Percentiles rank a stretch among this genome's conserved stretches.
Evolutionary conservation across 1,140 invertebrate genomes (phyloP).

Genomic region (Papilio glaucus): DNA sequence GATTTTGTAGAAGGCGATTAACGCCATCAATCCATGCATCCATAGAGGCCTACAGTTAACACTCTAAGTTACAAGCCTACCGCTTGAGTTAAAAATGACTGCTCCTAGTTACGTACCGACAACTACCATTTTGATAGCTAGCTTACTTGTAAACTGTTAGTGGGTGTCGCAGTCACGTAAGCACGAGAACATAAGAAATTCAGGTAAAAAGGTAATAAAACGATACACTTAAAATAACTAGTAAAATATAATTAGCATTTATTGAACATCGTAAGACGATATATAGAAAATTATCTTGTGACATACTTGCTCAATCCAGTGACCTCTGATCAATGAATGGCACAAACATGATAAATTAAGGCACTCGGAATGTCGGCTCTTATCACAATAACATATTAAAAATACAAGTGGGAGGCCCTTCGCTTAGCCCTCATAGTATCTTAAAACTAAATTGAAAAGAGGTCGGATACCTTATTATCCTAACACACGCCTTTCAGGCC

Average conservation of each 20-base stretch:
- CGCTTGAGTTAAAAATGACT: too few species aligned
- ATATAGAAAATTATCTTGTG: slow-evolving; percentile 21
- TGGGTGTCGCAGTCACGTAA: too few species aligned
- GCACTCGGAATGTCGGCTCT: slow-evolving; percentile 44
- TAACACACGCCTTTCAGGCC: not conserved
- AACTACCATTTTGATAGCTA: too few species aligned
- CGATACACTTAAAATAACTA: not conserved
- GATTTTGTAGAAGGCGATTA: too few species aligned
- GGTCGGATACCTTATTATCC: not conserved
- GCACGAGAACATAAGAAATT: too few species aligned
- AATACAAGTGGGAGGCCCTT: not conserved
- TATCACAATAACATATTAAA: slow-evolving; percentile 38
- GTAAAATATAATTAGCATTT: slow-evolving; percentile 18
- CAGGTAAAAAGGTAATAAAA: not conserved
- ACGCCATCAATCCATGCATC: too few species aligned
- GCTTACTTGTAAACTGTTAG: too few species aligned
- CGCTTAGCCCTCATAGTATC: not conserved
- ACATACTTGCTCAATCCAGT: slow-evolving; percentile 23
- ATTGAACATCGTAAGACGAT: slow-evolving; percentile 33
- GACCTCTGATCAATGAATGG: slow-evolving; percentile 32
- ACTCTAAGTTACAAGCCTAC: too few species aligned
- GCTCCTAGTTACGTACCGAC: too few species aligned
- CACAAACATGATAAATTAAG: slow-evolving; percentile 39
- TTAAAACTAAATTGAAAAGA: slow-evolving; percentile 2
- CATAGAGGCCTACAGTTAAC: too few species aligned